A percentile compares a stretch with the other conserved stretches of the same genome.
Evolutionary conservation across 2,888 invertebrate genomes (phyloP).

Genomic region (Pristionchus arcanus): DNA sequence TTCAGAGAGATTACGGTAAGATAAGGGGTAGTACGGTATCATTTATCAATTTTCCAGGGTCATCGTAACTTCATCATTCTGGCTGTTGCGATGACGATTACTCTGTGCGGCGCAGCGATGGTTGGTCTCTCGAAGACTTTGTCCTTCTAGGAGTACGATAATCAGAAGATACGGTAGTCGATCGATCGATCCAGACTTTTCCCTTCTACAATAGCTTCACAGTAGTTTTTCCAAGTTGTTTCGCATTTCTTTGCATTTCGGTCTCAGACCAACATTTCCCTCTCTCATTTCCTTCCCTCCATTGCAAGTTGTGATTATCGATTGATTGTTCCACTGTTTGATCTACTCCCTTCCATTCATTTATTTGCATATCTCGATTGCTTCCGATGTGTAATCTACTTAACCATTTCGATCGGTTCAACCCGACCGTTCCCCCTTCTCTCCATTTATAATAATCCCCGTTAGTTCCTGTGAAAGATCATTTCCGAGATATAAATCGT

Average conservation of each 20-base stretch:
- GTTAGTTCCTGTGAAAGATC: conserved; percentile 23
- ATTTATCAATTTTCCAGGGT: conserved; percentile 60
- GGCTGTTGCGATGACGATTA: conserved; percentile 71
- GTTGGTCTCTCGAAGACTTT: conserved; percentile 74
- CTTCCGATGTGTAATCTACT: conserved; percentile 1
- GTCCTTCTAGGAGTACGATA: conserved; percentile 31
- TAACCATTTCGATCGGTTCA: conserved; percentile 20
- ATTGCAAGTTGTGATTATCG: conserved; percentile 28
- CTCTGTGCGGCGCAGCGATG: conserved; percentile 71
- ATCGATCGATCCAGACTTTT: neutral
- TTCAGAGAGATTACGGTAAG: conserved; percentile 81
- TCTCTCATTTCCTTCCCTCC: neutral
- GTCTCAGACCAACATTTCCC: conserved; percentile 32
- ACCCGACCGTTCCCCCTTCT: neutral
- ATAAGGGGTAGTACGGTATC: neutral
- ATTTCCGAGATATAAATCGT: neutral
- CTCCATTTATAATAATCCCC: neutral
- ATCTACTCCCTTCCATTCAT: neutral
- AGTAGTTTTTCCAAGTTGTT: conserved; percentile 37
- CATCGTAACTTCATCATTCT: conserved; percentile 70
- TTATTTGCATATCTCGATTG: conserved; percentile 21
- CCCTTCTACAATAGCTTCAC: neutral
- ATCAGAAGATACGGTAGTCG: conserved; percentile 32
- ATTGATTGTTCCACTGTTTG: neutral
- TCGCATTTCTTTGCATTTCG: neutral